A percentile compares a stretch with the other conserved stretches of the same genome.
These are phyloP conservation scores for Epiblema foenella DNA, from an alignment of 2,888 invertebrate species.

Conservation along the genomic window DNA sequence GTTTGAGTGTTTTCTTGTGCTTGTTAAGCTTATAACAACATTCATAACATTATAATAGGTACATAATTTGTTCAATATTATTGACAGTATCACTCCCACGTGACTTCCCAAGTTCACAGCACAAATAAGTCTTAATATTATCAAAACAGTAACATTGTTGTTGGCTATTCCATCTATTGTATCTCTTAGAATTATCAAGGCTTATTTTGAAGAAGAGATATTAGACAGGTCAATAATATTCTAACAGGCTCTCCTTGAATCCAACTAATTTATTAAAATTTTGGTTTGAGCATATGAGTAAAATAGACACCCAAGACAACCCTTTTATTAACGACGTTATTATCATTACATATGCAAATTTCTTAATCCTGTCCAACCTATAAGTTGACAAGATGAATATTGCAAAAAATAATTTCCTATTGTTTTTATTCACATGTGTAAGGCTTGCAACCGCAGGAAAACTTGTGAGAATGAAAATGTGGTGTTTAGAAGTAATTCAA, in stretches of 20 bases:
- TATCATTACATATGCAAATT: constrained; percentile 20
- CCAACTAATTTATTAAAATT: too few relatives aligned
- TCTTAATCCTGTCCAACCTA: constrained; percentile 14
- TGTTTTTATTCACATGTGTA: constrained; percentile 22
- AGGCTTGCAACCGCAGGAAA: constrained; percentile 28
- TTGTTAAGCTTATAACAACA: constrained; percentile 21
- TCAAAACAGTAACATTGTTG: background rate
- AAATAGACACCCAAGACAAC: too few relatives aligned
- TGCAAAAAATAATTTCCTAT: constrained; percentile 12
- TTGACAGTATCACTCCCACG: background rate
- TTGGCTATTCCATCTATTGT: background rate
- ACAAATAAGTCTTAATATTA: constrained; percentile 12
- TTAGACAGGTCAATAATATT: too few relatives aligned
- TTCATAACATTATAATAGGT: background rate
- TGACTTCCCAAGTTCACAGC: background rate
- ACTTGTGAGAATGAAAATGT: constrained; percentile 40
- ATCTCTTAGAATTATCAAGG: background rate
- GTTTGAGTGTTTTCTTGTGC: constrained; percentile 20
- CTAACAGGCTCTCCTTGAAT: too few relatives aligned
- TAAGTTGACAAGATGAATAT: constrained; percentile 12
- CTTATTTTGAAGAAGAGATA: too few relatives aligned
- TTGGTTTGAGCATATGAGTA: too few relatives aligned
- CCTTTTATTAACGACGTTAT: background rate
- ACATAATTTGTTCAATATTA: background rate
- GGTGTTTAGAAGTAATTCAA: constrained; percentile 11